Evolutionary conservation across 1,140 invertebrate genomes (phyloP).

Genomic region (Lordiphosa stackelbergi): DNA sequence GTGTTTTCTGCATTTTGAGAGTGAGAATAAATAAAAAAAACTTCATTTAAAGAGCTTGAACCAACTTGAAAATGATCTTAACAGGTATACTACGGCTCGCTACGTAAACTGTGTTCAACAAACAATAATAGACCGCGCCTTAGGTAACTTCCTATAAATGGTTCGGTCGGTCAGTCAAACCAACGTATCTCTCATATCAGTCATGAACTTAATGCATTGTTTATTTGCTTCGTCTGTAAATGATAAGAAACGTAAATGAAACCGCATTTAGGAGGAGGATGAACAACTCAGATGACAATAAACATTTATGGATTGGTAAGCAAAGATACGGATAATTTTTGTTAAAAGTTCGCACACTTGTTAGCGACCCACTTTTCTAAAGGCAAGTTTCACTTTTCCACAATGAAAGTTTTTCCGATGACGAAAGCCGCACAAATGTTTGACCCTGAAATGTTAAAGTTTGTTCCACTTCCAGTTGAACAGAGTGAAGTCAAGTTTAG

Average conservation of each 20-base stretch:
- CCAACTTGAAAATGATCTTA: no score
- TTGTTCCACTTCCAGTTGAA: not conserved
- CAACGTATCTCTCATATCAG: slow-evolving; percentile 32
- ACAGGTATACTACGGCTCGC: no score
- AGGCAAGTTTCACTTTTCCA: slow-evolving; percentile 32
- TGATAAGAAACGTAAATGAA: slow-evolving; percentile 43
- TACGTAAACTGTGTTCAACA: no score
- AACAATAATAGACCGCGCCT: no score
- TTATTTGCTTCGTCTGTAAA: slow-evolving; percentile 28
- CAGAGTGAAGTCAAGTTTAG: slow-evolving; percentile 3
- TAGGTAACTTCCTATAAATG: no score
- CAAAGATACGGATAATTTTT: slow-evolving; percentile 1
- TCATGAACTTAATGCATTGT: slow-evolving; percentile 33
- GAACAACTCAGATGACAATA: slow-evolving; percentile 23
- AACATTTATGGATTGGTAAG: slow-evolving; percentile 42
- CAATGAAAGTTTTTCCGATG: slow-evolving; percentile 27
- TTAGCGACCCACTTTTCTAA: slow-evolving; percentile 19
- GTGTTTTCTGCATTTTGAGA: no score
- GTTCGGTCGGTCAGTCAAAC: slow-evolving; percentile 19
- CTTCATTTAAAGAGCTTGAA: no score
- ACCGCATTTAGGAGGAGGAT: slow-evolving; percentile 22
- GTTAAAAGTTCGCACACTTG: slow-evolving; percentile 2
- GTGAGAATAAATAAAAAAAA: no score
- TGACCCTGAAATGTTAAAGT: not conserved
- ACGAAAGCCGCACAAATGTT: not conserved